Base-by-base conservation (phyloP, 2,113 vertebrate species). In the Thunnus maccoyii region DNA sequence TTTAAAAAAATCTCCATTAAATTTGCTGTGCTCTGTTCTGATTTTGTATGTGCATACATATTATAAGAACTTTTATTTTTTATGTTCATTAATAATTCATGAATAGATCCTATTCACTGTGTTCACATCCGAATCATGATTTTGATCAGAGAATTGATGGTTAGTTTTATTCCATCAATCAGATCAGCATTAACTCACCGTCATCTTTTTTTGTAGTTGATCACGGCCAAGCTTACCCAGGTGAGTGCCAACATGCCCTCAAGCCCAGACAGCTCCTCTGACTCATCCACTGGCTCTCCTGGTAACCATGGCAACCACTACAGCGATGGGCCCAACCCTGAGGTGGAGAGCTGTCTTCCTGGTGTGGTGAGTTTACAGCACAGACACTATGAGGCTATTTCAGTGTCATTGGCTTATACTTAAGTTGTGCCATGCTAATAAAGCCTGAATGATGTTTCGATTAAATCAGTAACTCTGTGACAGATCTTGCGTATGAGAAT, bases 241-340 rank as follows among this genome's bases (percentile, higher is more conserved):
- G 97, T 99, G 94, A 99, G 98, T 94, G 97, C 98, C 93, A 99
- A 99, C 93, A 99, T 99, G 98, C 98, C 98, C 93, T 99, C 98
- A 86, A 99, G 98, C 89, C 98, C 98, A 82, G 98, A 99, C 94
- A 99, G 98, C 91, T 99, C 97, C 77, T 99, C 98, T 70, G 98
- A 99, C 93, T 99, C 98, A 73, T 99, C 98, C 88, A 99, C 98
- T 86, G 98, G 98, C 60, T 99, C 98, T 78, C 98, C 98, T 56
- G 97, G 98, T 89, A 99, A 99, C 94, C 98, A 99, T 32, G 98
- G 98, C 82, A 99, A 99, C 95, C 98, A 99, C 94, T 99, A 96
- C 86, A 99, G 98, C 6, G 98, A 99, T 86, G 98, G 98, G 30
- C 98, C 98, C 68, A 99, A 99, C 91, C 98, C 98, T 64, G 98